Evolutionary conservation across 2,888 invertebrate species (phyloP).

Genomic region (Nineta flava): DNA sequence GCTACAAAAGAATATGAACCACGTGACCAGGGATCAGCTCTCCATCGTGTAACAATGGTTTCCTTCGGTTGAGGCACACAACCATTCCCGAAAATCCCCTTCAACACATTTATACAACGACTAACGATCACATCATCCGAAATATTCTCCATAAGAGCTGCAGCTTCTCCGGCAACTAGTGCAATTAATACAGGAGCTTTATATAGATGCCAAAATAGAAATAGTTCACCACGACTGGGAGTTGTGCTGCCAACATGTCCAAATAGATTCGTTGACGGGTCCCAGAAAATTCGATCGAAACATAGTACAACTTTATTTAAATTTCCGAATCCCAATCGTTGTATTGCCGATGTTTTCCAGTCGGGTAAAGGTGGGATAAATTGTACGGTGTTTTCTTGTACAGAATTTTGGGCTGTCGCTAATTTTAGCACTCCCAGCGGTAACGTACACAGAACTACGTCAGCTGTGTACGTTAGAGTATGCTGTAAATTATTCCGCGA

Average conservation of each 20-base stretch:
- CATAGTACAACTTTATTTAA: conserved; percentile 91
- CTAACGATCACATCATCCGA: conserved; percentile 96
- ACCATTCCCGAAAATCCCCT: conserved; percentile 87
- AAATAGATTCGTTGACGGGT: conserved; percentile 87
- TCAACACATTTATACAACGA: conserved; percentile 85
- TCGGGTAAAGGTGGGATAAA: conserved; percentile 92
- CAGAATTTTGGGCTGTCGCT: conserved; percentile 53
- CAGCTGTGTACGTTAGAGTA: conserved; percentile 52
- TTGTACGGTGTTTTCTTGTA: conserved; percentile 63
- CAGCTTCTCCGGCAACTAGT: conserved; percentile 90
- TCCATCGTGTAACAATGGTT: conserved; percentile 94
- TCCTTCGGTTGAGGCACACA: conserved; percentile 82
- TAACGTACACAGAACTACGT: conserved; percentile 91
- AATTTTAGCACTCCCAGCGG: conserved; percentile 89
- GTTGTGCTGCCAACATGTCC: conserved; percentile 96
- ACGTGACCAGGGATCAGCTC: conserved; percentile 92
- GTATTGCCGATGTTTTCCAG: conserved; percentile 90
- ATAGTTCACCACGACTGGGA: conserved; percentile 87
- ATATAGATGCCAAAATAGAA: conserved; percentile 94
- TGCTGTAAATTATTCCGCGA: conserved; percentile 44
- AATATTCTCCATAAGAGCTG: conserved; percentile 92
- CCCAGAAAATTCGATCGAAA: conserved; percentile 97
- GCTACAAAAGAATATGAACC: conserved; percentile 97
- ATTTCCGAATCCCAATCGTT: conserved; percentile 90
- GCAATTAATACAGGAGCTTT: conserved; percentile 88